phyloP scores from a whole-genome alignment of 2,888 invertebrate species.

The Alentia gelatinosa region DNA sequence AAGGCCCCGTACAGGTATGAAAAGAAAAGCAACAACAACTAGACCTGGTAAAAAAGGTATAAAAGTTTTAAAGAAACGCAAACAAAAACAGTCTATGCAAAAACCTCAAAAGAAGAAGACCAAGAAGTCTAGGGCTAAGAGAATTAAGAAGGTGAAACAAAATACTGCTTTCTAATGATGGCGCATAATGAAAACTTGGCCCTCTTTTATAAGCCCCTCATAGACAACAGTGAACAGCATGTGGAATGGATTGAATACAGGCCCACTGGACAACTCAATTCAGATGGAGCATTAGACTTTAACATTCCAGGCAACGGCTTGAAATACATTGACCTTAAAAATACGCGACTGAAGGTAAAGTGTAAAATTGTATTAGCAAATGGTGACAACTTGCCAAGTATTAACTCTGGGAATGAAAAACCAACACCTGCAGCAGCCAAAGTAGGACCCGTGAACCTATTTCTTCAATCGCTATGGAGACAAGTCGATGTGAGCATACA shows the following conservation, averaged over 20 bases:
- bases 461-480: neutral
- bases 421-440: neutral
- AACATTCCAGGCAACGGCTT: neutral
- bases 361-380: neutral
- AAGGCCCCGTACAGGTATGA: too few species aligned
- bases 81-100: neutral
- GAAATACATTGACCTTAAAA: neutral
- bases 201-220: neutral
- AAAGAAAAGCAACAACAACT: neutral
- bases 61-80: neutral
- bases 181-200: neutral
- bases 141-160: neutral
- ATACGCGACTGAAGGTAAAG: neutral
- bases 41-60: neutral
- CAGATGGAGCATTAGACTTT: neutral
- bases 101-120: neutral
- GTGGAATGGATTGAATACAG: neutral
- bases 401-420: neutral
- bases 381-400: neutral
- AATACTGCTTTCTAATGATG: neutral
- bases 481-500: slow-evolving; percentile 13
- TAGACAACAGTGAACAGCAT: neutral
- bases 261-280: neutral
- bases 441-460: neutral
- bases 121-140: neutral